Evolutionary conservation across 2,888 invertebrate genomes (phyloP), one percentile per base, ranked within the genome.

Genomic region (Drosophila diplacantha): DNA sequence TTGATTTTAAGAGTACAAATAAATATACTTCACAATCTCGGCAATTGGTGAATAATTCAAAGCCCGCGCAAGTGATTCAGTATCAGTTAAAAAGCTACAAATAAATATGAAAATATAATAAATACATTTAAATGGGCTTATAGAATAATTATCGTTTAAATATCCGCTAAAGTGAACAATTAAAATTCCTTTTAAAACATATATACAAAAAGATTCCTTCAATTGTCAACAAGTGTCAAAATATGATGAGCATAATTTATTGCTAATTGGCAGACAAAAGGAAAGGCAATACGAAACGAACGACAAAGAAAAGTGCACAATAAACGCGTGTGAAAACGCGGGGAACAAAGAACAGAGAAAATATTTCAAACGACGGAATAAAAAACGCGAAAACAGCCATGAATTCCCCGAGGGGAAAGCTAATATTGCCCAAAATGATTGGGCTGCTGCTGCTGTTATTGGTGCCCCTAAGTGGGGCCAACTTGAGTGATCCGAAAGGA

Each of bases 371-470:
- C 44, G 44, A 31, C 44, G 31, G 31, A 20, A 46, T 46, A 46
- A n/a, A 35, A 53, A 53, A 24, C 32, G 52, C 26, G 12, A 18
- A 16, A 60, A 47, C 14, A 26, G 53, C 64, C 9, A 59, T 41
- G 35, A 50, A n/a, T 22, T 39, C 29, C 39, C 35, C 20, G n/a
- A 44, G 43, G 43, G 44, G 58, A 37, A 31, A 24, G 11, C 16
- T n/a, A 29, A 37, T 44, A 37, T 29, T 12, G 18, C 20, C 43
- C 44, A 26, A 59, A 59, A 59, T 59, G 58, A 31, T 56, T 37
- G 44, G 54, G 80, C 67, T 59, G 71, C 68, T 51, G 73, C 65
- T 64, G 72, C 68, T 51, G 72, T 69, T 53, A 71, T 74, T 31
- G 18, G 29, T 58, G 31, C 35, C 69, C 18, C 43, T 61, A 6